Evolutionary conservation across 2,113 vertebrate species (phyloP).

Genomic region (Etia nguti): DNA sequence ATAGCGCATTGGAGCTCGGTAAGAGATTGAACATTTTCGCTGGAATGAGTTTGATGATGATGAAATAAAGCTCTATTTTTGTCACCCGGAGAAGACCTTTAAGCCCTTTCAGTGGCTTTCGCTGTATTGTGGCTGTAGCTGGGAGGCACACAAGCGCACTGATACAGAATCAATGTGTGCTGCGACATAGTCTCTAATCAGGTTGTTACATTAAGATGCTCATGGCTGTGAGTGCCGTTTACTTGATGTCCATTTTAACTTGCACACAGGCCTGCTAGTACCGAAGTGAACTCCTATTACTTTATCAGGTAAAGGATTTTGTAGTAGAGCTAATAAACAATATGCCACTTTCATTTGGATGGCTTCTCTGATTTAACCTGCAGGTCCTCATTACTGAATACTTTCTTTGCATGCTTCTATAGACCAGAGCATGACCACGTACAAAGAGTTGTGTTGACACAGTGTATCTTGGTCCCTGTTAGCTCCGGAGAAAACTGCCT

Average conservation of each 20-base stretch:
- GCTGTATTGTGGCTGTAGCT: not conserved
- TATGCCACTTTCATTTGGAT: not conserved
- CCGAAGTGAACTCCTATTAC: not conserved
- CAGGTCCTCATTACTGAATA: not conserved
- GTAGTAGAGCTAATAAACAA: not conserved
- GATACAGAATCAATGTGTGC: not conserved
- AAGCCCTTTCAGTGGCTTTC: rapidly evolving
- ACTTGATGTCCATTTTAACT: not conserved
- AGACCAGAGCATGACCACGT: not conserved
- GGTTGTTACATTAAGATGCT: not conserved
- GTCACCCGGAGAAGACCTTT: not conserved
- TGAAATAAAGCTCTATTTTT: not conserved
- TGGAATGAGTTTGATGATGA: not conserved
- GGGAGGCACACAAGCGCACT: not conserved
- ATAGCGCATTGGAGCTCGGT: slow-evolving; percentile 25
- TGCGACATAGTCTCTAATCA: not conserved
- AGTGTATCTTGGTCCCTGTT: not conserved
- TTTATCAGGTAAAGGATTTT: not conserved
- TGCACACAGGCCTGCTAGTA: not conserved
- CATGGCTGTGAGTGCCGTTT: not conserved
- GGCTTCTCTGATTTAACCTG: not conserved
- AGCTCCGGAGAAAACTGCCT: not conserved
- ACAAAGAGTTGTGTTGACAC: not conserved
- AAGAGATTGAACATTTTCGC: not conserved
- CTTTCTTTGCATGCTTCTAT: not conserved